Base-by-base conservation (phyloP, 2,113 vertebrate genomes). In the Paracanthobrama guichenoti region DNA sequence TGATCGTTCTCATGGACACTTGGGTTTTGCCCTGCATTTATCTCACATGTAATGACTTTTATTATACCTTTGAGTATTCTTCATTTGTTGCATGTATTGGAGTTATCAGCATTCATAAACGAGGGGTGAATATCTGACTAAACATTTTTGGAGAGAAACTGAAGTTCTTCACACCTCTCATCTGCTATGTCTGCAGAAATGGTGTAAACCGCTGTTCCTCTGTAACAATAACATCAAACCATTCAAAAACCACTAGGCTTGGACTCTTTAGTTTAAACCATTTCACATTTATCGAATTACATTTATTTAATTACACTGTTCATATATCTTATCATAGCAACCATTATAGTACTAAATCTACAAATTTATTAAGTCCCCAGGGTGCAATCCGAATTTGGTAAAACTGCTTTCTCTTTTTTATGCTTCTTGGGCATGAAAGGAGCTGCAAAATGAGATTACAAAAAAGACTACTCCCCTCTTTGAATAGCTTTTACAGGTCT, bases 141-240 rank as follows among this genome's bases (percentile, higher is more conserved):
- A 59, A 26, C 22, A 24, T 3, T 62, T 60, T 13, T 62, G 18
- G 22, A 60, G 55, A 0, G 22, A 78, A 44, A 24, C 35, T 44
- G 42, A 53, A 22, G 24, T 74, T 28, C 3, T 74, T 74, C 72
- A 74, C 72, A 74, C 72, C 31, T 50, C n/a, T 74, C 14, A 4
- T 26, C 42, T 66, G 42, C 42, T 11, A 9, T 48, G n/a, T 28
- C 59, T 64, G 59, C 78, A 80, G 59, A 80, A 80, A 80, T 28
- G 39, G 78, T 48, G 18, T 16, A 59, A 60, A 59, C 31, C 55
- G 1, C 55, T 59, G 22, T 59, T 44, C 20, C 50, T 79, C 77
- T 64, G n/a, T 4, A 20, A 46, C 24, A 31, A 20, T 79, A 57
- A 11, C 22, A 6, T 60, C 22, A n/a, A 42, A 10, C 35, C 76